phyloP scores from a whole-genome alignment of 2,113 vertebrate genomes.

The Seriola aureovittata region DNA sequence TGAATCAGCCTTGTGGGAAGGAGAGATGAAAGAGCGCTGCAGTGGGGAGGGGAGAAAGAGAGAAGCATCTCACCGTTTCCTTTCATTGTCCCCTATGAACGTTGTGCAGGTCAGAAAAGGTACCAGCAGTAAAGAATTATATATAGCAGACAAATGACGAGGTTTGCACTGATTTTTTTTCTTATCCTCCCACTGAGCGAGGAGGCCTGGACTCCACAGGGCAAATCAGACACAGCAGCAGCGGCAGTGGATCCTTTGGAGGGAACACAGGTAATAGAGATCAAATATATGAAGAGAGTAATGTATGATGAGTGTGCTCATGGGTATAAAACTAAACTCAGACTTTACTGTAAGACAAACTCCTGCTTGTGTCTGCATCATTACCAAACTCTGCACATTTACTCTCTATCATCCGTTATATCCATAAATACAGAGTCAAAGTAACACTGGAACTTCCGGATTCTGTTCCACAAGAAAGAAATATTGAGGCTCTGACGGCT shows the following conservation, averaged over 20 bases:
- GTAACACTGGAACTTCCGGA: neutral
- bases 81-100: constrained; percentile 76
- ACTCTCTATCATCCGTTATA: neutral
- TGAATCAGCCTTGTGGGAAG: constrained; percentile 81
- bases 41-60: constrained; percentile 51
- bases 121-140: constrained; percentile 57
- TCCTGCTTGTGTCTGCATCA: neutral
- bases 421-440: neutral
- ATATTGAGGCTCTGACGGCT: no score
- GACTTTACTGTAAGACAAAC: constrained; percentile 24
- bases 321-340: constrained; percentile 43
- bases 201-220: constrained; percentile 44
- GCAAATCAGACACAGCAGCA: constrained; percentile 55
- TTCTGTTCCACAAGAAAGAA: neutral
- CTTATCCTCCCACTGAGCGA: constrained; percentile 63
- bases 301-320: constrained; percentile 45
- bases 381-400: neutral
- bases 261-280: constrained; percentile 45
- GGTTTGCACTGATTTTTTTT: constrained; percentile 38
- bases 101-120: constrained; percentile 64
- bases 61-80: constrained; percentile 69
- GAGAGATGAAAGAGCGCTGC: constrained; percentile 71
- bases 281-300: constrained; percentile 25
- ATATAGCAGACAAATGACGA: constrained; percentile 72
- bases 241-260: constrained; percentile 39